These are phyloP conservation scores for Spheniscus mendiculus DNA, from an alignment of 2,113 vertebrate genomes.

Conservation along the genomic window DNA sequence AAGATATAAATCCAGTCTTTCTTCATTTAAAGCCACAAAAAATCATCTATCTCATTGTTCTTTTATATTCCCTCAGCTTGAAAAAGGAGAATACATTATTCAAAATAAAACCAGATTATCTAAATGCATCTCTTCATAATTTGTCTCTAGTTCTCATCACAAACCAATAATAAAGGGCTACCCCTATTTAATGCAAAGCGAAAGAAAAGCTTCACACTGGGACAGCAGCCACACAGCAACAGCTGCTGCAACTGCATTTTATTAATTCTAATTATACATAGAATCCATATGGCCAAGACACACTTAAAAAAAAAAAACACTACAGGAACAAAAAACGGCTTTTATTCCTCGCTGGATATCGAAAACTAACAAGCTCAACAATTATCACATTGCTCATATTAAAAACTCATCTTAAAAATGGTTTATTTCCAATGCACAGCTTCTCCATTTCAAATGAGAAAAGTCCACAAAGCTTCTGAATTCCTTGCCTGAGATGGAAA, in stretches of 20 bases:
- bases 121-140: conserved; percentile 30
- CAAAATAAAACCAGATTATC: conserved; percentile 46
- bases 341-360: neutral
- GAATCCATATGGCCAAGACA: neutral
- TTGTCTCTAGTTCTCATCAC: neutral
- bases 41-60: neutral
- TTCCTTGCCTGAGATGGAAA: neutral
- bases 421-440: neutral
- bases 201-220: conserved; percentile 33
- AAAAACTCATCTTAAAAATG: neutral
- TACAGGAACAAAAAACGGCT: neutral
- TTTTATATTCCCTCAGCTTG: neutral
- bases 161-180: conserved; percentile 5
- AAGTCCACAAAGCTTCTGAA: neutral
- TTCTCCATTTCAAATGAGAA: neutral
- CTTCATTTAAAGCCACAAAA: neutral
- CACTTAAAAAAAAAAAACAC: neutral
- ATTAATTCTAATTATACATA: conserved; percentile 47
- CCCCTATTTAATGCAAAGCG: neutral
- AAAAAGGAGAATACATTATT: neutral
- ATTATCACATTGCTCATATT: neutral
- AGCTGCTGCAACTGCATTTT: conserved; percentile 42
- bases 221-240: conserved; percentile 31
- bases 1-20: neutral
- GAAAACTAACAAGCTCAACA: neutral